phyloP scores from a whole-genome alignment of 2,888 invertebrate genomes.

The Dyspetes luteomarginatus region DNA sequence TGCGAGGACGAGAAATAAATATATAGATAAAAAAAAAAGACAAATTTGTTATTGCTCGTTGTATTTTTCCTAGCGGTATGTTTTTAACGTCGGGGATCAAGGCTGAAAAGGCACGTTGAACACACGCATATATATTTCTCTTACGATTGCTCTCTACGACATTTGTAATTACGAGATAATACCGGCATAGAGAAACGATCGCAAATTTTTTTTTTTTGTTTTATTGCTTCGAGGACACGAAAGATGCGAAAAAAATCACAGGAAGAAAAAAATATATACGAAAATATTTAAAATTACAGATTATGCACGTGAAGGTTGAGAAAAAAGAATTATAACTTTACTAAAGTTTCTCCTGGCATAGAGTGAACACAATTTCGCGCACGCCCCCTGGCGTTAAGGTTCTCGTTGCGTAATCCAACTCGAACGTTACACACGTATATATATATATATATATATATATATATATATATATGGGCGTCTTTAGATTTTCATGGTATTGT shows the following conservation, averaged over 20 bases:
- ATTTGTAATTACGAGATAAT: constrained; percentile 50
- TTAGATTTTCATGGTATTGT: background rate
- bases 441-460: background rate
- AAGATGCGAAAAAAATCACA: constrained; percentile 4
- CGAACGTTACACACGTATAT: constrained; percentile 8
- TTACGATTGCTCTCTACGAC: constrained; percentile 7
- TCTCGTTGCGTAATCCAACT: constrained; percentile 40
- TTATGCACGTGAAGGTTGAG: background rate
- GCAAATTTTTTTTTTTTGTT: too few species aligned
- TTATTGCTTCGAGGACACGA: background rate
- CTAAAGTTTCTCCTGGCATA: background rate
- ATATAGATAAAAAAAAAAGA: constrained; percentile 2
- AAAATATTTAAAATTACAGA: too few species aligned
- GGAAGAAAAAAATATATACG: background rate
- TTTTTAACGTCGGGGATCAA: constrained; percentile 34
- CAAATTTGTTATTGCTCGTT: background rate
- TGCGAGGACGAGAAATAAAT: constrained; percentile 15
- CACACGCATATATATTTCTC: background rate
- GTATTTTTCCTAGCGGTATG: background rate
- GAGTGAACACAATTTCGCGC: constrained; percentile 7
- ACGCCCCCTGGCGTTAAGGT: background rate
- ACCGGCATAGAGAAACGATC: constrained; percentile 7
- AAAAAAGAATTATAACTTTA: constrained; percentile 6
- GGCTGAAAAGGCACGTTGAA: constrained; percentile 18
- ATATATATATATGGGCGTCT: constrained; percentile 1